Conservation (phyloP, 2,797 vertebrate species). For the Arnoldichthys spilopterus region DNA sequence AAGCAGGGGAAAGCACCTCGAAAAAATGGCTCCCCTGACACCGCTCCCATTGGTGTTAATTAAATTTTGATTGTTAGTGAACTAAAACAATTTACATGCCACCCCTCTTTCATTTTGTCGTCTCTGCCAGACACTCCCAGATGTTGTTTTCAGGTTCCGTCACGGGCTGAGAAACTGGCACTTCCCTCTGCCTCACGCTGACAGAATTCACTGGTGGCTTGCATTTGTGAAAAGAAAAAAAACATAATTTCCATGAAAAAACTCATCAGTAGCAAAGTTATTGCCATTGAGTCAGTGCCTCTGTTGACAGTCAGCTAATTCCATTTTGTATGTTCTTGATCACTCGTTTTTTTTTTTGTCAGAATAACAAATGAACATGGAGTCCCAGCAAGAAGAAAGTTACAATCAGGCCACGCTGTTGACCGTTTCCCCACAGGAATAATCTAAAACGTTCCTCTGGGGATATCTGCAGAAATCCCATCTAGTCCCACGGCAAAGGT, state of each 20-base stretch:
- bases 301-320: not conserved
- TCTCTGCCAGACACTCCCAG: constrained; percentile 44
- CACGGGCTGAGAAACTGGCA: constrained; percentile 33
- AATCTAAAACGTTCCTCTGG: constrained; percentile 33
- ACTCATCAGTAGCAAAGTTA: not conserved
- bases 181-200: constrained; percentile 12
- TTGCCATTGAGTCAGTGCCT: not conserved
- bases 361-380: not conserved
- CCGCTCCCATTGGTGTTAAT: constrained; percentile 70
- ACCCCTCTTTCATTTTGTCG: constrained; percentile 43
- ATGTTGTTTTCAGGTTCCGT: constrained; percentile 55
- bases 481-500: constrained; percentile 33
- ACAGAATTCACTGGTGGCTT: constrained; percentile 37
- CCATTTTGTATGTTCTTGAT: not conserved
- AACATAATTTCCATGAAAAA: not conserved
- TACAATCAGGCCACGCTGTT: constrained; percentile 40
- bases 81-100: constrained; percentile 56
- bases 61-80: constrained; percentile 65
- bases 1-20: not conserved
- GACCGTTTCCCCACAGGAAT: constrained; percentile 40
- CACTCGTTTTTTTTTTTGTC: not conserved
- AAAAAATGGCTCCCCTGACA: not conserved
- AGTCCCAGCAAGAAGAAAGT: constrained; percentile 6
- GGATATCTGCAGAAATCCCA: constrained; percentile 26
- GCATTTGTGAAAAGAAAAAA: constrained; percentile 26